These are phyloP conservation scores for Stenolophus ochropezus DNA, from an alignment of 2,888 invertebrate genomes.

Conservation along the genomic window DNA sequence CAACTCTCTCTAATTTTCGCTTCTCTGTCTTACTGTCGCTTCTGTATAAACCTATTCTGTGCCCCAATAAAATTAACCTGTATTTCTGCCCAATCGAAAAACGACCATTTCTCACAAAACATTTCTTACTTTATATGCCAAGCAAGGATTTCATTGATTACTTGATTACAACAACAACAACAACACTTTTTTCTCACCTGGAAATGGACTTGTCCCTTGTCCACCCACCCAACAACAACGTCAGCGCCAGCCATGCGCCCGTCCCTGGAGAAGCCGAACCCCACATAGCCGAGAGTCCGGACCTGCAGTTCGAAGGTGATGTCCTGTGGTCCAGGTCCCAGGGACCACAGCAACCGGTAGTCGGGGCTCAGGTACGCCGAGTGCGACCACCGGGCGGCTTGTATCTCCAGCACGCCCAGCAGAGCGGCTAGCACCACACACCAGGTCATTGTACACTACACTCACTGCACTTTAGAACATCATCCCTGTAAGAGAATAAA, in stretches of 20 bases:
- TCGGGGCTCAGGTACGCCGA: constrained; percentile 76
- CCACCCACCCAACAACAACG: constrained; percentile 93
- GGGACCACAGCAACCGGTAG: constrained; percentile 81
- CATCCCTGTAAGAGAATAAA: constrained; percentile 46
- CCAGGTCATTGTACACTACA: constrained; percentile 8
- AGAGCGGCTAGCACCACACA: not conserved
- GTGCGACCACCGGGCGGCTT: constrained; percentile 72
- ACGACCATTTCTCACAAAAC: not conserved
- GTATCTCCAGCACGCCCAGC: not conserved
- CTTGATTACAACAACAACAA: not conserved
- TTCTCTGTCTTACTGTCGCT: too few relatives aligned
- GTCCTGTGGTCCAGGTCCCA: constrained; percentile 81
- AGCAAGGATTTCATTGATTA: too few relatives aligned
- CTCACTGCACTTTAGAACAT: constrained; percentile 36
- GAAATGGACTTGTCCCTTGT: constrained; percentile 86
- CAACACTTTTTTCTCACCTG: constrained; percentile 77
- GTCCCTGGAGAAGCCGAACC: constrained; percentile 89
- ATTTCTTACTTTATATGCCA: too few relatives aligned
- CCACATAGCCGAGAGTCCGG: constrained; percentile 89
- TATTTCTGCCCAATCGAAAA: constrained; percentile 9
- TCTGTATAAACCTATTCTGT: too few relatives aligned
- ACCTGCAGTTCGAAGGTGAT: constrained; percentile 90
- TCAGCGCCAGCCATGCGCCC: constrained; percentile 89
- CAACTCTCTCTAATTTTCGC: too few relatives aligned
- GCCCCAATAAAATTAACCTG: constrained; percentile 33